phyloP scores from a whole-genome alignment of 2,888 invertebrate species.

The Serripes groenlandicus region DNA sequence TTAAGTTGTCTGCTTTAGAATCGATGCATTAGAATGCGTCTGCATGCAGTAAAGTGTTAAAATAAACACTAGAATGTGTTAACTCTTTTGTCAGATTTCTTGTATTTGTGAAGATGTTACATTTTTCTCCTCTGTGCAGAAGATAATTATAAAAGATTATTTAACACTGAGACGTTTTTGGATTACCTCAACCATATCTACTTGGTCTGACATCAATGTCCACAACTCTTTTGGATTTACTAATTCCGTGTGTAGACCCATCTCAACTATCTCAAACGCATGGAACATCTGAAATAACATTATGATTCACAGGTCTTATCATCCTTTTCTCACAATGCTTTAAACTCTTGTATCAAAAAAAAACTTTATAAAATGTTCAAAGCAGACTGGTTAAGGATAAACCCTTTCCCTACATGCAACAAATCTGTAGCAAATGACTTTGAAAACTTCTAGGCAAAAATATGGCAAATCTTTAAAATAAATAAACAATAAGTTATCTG shows the following conservation, averaged over 20 bases:
- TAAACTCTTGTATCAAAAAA: too few relatives aligned
- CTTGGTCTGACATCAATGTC: conserved; percentile 33
- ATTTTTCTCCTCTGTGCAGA: not conserved
- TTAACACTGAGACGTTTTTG: not conserved
- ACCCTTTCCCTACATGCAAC: too few relatives aligned
- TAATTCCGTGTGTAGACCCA: conserved; percentile 52
- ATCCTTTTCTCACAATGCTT: not conserved
- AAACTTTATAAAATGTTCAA: too few relatives aligned
- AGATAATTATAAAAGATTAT: not conserved
- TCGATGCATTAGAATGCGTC: too few relatives aligned
- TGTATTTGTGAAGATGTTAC: not conserved
- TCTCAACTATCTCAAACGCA: conserved; percentile 71
- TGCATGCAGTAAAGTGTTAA: too few relatives aligned
- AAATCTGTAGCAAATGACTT: too few relatives aligned
- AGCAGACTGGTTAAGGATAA: too few relatives aligned
- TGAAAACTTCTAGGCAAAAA: too few relatives aligned
- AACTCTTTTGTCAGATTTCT: not conserved
- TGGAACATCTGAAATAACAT: conserved; percentile 65
- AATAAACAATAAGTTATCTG: too few relatives aligned
- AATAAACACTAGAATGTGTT: not conserved
- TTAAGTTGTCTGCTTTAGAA: too few relatives aligned
- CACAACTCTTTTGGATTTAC: conserved; percentile 54
- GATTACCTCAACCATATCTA: conserved; percentile 44
- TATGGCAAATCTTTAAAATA: too few relatives aligned
- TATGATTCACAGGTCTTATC: not conserved